Percentiles rank a stretch among this genome's conserved stretches.
phyloP scores from a whole-genome alignment of 2,888 invertebrate species.

The Mesoligia furuncula region DNA sequence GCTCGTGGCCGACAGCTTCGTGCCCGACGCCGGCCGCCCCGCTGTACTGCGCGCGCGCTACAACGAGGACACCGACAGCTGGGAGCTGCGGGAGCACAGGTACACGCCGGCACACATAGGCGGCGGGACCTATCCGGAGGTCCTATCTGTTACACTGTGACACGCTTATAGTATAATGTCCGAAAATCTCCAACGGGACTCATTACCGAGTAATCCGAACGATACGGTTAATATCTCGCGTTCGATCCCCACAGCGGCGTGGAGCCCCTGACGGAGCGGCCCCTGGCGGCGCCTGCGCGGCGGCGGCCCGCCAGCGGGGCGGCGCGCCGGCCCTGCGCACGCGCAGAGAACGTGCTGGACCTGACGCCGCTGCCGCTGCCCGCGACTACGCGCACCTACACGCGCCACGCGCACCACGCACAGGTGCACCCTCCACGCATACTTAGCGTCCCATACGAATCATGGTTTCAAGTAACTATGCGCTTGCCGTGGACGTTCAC shows the following conservation, averaged over 20 bases:
- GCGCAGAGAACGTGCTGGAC: slow-evolving; percentile 93
- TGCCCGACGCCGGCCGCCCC: slow-evolving; percentile 91
- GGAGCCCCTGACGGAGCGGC: slow-evolving; percentile 88
- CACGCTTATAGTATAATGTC: neutral
- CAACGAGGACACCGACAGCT: slow-evolving; percentile 87
- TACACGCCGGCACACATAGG: neutral
- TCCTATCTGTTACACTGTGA: neutral
- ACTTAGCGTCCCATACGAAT: no score
- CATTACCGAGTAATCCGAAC: no score
- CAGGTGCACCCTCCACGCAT: slow-evolving; percentile 6
- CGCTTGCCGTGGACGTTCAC: no score
- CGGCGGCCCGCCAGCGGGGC: slow-evolving; percentile 9
- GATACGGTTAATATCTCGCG: accelerated
- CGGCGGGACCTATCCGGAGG: no score
- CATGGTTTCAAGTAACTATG: no score
- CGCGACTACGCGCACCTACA: slow-evolving; percentile 94
- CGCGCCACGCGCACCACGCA: slow-evolving; percentile 22
- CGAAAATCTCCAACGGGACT: neutral
- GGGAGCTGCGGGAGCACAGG: slow-evolving; percentile 95
- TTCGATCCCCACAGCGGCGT: slow-evolving; percentile 64
- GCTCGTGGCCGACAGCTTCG: slow-evolving; percentile 97
- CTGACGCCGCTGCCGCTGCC: slow-evolving; percentile 94
- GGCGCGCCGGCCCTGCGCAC: neutral
- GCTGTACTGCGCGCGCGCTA: slow-evolving; percentile 91
- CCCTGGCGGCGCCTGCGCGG: slow-evolving; percentile 90